A percentile compares a stretch with the other conserved stretches of the same genome.
Conservation (phyloP, 2,888 invertebrate genomes). For the Heterodera filipjevi region DNA sequence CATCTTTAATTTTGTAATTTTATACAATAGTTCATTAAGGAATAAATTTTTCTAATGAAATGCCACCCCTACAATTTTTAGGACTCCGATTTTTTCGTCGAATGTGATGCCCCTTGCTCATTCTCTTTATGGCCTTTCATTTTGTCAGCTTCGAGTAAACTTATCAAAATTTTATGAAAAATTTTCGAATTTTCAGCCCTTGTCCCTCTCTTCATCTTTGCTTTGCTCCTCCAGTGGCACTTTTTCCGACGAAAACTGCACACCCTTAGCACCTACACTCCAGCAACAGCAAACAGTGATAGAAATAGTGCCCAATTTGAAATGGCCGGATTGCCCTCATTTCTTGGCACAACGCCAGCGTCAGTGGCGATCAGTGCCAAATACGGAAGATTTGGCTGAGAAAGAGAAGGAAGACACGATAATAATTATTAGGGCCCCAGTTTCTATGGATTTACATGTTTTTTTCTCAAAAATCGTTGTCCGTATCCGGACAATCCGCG, state of each 20-base stretch:
- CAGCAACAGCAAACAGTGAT: background rate
- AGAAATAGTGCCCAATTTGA: background rate
- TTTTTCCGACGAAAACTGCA: background rate
- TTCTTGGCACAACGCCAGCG: background rate
- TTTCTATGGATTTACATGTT: no score
- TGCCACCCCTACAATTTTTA: no score
- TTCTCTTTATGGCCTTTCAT: conserved; percentile 1
- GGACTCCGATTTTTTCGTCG: background rate
- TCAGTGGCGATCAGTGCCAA: background rate
- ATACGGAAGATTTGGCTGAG: conserved; percentile 2
- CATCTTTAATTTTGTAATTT: no score
- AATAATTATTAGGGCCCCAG: no score
- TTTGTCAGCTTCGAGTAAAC: background rate
- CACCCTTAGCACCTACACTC: background rate
- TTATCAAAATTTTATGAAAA: background rate
- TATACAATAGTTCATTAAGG: no score
- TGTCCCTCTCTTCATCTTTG: background rate
- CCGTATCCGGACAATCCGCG: no score
- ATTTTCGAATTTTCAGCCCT: conserved; percentile 14
- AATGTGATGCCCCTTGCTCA: background rate
- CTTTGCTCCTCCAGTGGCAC: conserved; percentile 17
- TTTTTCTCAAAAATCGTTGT: no score
- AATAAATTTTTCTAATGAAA: no score
- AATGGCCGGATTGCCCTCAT: conserved; percentile 2
- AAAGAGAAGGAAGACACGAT: no score